Conservation (phyloP, 2,888 invertebrate species). For the Notocelia uddmanniana region DNA sequence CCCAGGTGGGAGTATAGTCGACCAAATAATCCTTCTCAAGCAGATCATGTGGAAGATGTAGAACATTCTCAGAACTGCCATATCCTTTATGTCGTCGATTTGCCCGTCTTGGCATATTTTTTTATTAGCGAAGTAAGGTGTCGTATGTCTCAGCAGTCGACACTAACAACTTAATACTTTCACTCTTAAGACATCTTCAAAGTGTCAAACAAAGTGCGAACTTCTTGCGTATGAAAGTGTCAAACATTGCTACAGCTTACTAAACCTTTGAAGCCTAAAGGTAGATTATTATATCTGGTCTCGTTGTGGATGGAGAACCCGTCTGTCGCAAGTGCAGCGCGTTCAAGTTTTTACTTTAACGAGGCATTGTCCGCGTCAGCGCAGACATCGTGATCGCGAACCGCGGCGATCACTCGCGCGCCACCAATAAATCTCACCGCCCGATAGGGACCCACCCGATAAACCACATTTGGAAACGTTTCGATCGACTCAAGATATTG, state of each 20-base stretch:
- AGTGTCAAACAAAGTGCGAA: too few relatives aligned
- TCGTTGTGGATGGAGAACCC: background rate
- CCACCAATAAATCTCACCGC: slow-evolving; percentile 22
- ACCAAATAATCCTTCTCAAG: too few relatives aligned
- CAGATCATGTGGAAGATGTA: too few relatives aligned
- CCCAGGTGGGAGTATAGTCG: too few relatives aligned
- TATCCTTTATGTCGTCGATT: too few relatives aligned
- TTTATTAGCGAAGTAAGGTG: too few relatives aligned
- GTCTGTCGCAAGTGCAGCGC: background rate
- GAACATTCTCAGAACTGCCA: too few relatives aligned
- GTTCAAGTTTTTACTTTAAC: slow-evolving; percentile 1
- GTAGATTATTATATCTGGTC: background rate
- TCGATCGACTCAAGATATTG: slow-evolving; percentile 13
- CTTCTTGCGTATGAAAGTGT: too few relatives aligned
- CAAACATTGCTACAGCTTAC: background rate
- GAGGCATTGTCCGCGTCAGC: background rate
- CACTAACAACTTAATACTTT: too few relatives aligned
- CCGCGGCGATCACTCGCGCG: slow-evolving; percentile 9
- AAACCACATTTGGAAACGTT: slow-evolving; percentile 6
- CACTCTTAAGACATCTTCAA: too few relatives aligned
- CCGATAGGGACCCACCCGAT: slow-evolving; percentile 19
- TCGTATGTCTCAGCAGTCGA: too few relatives aligned
- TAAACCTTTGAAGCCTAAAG: background rate
- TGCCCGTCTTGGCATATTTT: too few relatives aligned
- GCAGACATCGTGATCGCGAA: slow-evolving; percentile 3